A percentile compares a stretch with the other conserved stretches of the same genome.
phyloP scores from a whole-genome alignment of 2,797 vertebrate species.

The Leptatherina wallacei region DNA sequence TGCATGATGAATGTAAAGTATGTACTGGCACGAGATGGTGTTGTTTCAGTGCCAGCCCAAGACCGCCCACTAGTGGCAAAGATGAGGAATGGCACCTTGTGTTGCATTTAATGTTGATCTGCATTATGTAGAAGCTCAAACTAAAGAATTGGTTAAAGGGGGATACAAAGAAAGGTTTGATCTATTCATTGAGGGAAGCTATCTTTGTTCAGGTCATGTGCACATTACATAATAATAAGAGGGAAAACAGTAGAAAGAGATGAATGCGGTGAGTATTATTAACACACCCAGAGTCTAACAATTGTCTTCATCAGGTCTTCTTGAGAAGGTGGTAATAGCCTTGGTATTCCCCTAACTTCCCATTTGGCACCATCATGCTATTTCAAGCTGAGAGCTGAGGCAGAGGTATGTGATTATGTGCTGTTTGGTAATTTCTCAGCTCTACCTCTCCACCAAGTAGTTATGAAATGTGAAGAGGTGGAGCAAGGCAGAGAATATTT shows the following conservation, averaged over 20 bases:
- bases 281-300: neutral
- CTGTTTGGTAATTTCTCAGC: neutral
- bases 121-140: neutral
- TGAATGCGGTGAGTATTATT: neutral
- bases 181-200: neutral
- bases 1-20: conserved; percentile 54
- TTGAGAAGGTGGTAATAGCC: neutral
- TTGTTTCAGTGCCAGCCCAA: conserved; percentile 1
- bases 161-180: neutral
- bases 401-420: neutral
- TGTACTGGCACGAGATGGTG: neutral
- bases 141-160: neutral
- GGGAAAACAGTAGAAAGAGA: neutral
- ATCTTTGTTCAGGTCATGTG: neutral
- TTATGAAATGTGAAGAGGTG: neutral
- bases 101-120: neutral
- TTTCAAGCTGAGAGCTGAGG: neutral
- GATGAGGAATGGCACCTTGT: neutral
- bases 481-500: neutral
- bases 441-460: neutral
- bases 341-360: neutral
- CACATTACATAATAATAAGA: neutral
- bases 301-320: neutral
- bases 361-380: too few species aligned
- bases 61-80: conserved; percentile 55